Base-by-base conservation (phyloP, 2,888 invertebrate species). In the Lampropteryx suffumata region DNA sequence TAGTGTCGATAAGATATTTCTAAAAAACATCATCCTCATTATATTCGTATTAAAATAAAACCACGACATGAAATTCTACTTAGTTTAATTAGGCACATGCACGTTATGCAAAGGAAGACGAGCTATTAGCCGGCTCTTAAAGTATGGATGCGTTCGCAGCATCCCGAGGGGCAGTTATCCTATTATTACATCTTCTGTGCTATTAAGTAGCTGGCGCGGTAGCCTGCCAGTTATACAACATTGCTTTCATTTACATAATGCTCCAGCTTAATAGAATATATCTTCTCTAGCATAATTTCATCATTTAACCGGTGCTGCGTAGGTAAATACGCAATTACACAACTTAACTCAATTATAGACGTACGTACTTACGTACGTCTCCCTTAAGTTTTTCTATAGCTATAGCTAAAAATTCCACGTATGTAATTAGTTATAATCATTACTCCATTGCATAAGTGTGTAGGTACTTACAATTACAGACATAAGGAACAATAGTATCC, bases 201-300 rank as follows among this genome's bases (percentile, higher is more conserved):
- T 55, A 63, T 60, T 53, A 57, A 43, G 50, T 47, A 53, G 51
- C 61, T 44, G 49, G 54, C 41, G 54, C 43, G 40, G 41, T n/a
- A 14, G 11, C 24, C 55, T 58, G 58, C 62, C 64, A 61, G 57
- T 71, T 67, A 58, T 69, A 73, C 78, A 69, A 67, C 72, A 71
- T 76, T 66, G 74, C 71, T 78, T 74, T 76, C 74, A 81, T 82
- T 79, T 70, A 74, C 79, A 82, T 81, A 81, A 78, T 79, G 68
- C 67, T 59, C 50, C 58, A 59, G 57, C 48, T 37, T 61, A 56
- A 59, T 56, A 57, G 61, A 61, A 61, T 61, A 55, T 10, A 46
- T 41, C 50, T 46, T 39, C 37, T 42, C 28, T 43, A 29, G 47
- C 35, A 55, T 57, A 57, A 59, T 61, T 55, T 51, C 50, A 59